Percentiles rank a stretch among this genome's conserved stretches.
phyloP scores from a whole-genome alignment of 2,113 vertebrate genomes.

The Protobothrops flavoviridis region DNA sequence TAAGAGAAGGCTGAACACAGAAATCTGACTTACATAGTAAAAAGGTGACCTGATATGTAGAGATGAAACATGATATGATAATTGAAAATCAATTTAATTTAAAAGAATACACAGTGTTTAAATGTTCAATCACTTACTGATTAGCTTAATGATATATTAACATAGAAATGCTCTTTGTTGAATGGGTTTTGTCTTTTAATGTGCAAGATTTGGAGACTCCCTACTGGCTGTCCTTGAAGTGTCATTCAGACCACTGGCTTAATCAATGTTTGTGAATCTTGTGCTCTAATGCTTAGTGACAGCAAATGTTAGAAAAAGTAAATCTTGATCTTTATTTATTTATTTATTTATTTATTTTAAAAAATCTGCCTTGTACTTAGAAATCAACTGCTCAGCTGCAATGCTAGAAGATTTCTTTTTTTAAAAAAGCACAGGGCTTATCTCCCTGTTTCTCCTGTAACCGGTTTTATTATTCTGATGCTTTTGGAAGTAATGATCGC shows the following conservation, averaged over 20 bases:
- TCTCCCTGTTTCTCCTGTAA: not conserved
- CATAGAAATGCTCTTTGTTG: conserved; percentile 38
- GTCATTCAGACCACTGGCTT: conserved; percentile 69
- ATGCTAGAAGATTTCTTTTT: conserved; percentile 72
- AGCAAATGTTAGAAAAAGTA: conserved; percentile 65
- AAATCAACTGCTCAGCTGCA: conserved; percentile 66
- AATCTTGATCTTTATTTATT: conserved; percentile 59
- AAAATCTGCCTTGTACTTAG: conserved; percentile 67
- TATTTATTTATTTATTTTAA: conserved; percentile 2
- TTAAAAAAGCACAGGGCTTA: conserved; percentile 51
- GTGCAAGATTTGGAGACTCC: conserved; percentile 30
- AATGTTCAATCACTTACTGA: conserved; percentile 27
- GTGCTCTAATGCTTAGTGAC: conserved; percentile 69
- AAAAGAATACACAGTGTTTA: conserved; percentile 34
- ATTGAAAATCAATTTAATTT: not conserved
- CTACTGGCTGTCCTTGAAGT: conserved; percentile 54
- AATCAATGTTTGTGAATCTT: conserved; percentile 73
- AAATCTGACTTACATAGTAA: not conserved
- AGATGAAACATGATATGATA: conserved; percentile 18
- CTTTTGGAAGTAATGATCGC: conserved; percentile 31
- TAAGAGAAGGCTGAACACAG: not conserved
- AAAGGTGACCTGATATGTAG: conserved; percentile 1
- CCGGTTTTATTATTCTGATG: conserved; percentile 53
- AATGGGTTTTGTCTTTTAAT: conserved; percentile 49
- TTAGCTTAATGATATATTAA: conserved; percentile 39